Evolutionary conservation across 1,140 invertebrate species (phyloP).

Genomic region (Amphibalanus amphitrite): DNA sequence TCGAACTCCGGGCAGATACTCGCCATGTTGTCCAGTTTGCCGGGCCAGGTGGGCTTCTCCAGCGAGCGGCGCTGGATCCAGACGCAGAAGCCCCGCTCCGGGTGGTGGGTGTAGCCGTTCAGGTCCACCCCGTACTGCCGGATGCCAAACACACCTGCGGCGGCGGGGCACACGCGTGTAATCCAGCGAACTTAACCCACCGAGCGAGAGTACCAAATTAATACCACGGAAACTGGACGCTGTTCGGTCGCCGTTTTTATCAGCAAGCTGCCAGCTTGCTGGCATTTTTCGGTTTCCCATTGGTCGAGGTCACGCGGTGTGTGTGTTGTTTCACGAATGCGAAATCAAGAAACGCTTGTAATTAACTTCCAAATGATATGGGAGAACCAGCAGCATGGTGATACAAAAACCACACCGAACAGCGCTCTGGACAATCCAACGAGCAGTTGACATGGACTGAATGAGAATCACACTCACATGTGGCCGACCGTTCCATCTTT

Average conservation of each 20-base stretch:
- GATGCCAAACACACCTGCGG: slow-evolving; percentile 64
- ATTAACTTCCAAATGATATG: too few relatives aligned
- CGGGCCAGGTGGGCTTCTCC: slow-evolving; percentile 86
- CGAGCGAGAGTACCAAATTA: neutral
- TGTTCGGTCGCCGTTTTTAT: too few relatives aligned
- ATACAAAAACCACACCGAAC: neutral
- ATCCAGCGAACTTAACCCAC: neutral
- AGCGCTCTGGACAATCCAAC: neutral
- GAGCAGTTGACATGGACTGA: too few relatives aligned
- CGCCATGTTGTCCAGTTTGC: slow-evolving; percentile 86
- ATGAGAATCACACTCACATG: slow-evolving; percentile 47
- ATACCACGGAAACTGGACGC: too few relatives aligned
- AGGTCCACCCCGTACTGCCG: slow-evolving; percentile 86
- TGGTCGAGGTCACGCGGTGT: slow-evolving; percentile 2
- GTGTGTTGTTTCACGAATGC: neutral
- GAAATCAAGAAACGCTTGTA: too few relatives aligned
- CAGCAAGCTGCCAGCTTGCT: too few relatives aligned
- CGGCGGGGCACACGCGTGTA: neutral
- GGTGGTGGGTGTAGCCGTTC: slow-evolving; percentile 74
- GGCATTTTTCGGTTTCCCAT: too few relatives aligned
- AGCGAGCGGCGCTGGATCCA: slow-evolving; percentile 80
- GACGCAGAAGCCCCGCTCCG: slow-evolving; percentile 64
- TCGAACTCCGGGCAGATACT: too few relatives aligned
- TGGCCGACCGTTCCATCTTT: slow-evolving; percentile 80
- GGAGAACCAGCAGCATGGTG: too few relatives aligned